A percentile compares a stretch with the other conserved stretches of the same genome.
Evolutionary conservation across 1,140 invertebrate genomes (phyloP).

Genomic region (Panagrolaimus sp.): DNA sequence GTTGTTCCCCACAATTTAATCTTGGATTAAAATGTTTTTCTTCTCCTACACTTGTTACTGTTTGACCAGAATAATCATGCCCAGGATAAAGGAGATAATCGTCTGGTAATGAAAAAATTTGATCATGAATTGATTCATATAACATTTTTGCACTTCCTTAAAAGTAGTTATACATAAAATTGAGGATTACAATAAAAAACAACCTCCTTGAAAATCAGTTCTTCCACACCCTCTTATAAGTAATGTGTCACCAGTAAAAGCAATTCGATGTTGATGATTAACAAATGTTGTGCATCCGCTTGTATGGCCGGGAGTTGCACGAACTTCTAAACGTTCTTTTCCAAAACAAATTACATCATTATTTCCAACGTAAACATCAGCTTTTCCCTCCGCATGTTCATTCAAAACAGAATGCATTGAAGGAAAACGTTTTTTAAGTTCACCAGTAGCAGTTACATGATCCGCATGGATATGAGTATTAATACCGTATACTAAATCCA

Average conservation of each 20-base stretch:
- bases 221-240: constrained; percentile 74
- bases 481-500: constrained; percentile 78
- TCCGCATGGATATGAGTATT: constrained; percentile 99
- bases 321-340: constrained; percentile 67
- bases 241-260: constrained; percentile 90
- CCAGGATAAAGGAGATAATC: constrained; percentile 66
- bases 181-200: constrained; percentile 10
- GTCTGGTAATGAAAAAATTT: constrained; percentile 81
- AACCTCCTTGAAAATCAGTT: constrained; percentile 68
- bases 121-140: constrained; percentile 80
- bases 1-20: constrained; percentile 74
- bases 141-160: constrained; percentile 72
- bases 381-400: constrained; percentile 73
- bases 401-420: constrained; percentile 78
- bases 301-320: constrained; percentile 88
- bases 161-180: constrained; percentile 22
- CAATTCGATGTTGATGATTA: constrained; percentile 69
- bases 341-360: constrained; percentile 72
- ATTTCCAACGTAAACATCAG: constrained; percentile 74
- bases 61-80: constrained; percentile 84
- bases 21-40: constrained; percentile 86
- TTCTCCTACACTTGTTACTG: constrained; percentile 79
- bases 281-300: constrained; percentile 75
- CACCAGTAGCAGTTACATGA: constrained; percentile 87
- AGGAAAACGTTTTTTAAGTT: constrained; percentile 75